Percentiles rank a stretch among this genome's conserved stretches.
Evolutionary conservation across 1,140 invertebrate genomes (phyloP).

Genomic region (Thalassaphorura encarpata): DNA sequence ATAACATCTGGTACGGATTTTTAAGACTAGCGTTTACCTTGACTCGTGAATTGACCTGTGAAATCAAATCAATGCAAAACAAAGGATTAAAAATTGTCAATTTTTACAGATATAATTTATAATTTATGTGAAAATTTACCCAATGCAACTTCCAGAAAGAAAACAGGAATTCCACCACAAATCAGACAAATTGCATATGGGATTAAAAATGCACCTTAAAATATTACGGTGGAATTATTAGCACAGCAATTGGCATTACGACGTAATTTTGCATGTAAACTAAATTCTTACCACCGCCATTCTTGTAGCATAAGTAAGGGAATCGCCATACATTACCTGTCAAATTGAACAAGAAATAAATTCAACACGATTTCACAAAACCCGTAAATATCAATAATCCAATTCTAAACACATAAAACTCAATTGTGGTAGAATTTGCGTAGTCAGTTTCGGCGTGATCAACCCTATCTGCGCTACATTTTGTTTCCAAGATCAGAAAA

Average conservation of each 20-base stretch:
- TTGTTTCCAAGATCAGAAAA: no score
- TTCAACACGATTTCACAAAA: background rate
- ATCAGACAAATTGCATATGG: conserved; percentile 48
- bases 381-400: background rate
- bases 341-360: background rate
- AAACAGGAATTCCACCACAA: conserved; percentile 47
- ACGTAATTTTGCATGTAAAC: conserved; percentile 6
- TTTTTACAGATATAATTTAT: conserved; percentile 28
- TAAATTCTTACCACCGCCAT: conserved; percentile 43
- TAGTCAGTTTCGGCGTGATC: no score
- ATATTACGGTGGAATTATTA: background rate
- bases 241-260: background rate
- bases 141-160: conserved; percentile 50
- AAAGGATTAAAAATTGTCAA: background rate
- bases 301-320: conserved; percentile 47
- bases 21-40: conserved; percentile 21
- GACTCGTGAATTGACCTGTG: conserved; percentile 37
- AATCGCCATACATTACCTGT: conserved; percentile 48
- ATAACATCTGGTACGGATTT: no score
- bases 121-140: conserved; percentile 33
- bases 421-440: no score
- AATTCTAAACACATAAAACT: no score
- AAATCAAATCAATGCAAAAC: background rate
- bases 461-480: no score
- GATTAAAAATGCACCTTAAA: conserved; percentile 50